A percentile compares a stretch with the other conserved stretches of the same genome.
Evolutionary conservation across 1,140 invertebrate genomes (phyloP).

Genomic region (Archegozetes longisetosus): DNA sequence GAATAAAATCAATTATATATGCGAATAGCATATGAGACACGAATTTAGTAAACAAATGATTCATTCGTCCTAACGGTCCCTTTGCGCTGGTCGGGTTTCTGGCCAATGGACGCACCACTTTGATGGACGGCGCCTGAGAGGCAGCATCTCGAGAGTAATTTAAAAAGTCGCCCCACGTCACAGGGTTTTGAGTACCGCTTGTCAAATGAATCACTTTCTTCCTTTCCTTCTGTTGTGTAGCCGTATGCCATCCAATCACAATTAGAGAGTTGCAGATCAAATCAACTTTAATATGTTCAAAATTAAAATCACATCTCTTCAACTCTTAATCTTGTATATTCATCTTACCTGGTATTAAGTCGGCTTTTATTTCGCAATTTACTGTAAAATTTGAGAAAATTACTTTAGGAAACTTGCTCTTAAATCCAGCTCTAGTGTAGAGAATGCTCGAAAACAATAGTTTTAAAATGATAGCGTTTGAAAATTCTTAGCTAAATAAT

Average conservation of each 20-base stretch:
- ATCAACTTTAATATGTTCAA: conserved; percentile 87
- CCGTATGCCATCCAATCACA: conserved; percentile 53
- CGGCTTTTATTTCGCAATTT: background rate
- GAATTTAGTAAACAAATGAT: conserved; percentile 8
- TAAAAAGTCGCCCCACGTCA: conserved; percentile 7
- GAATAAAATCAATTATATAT: conserved; percentile 12
- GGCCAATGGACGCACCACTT: conserved; percentile 7
- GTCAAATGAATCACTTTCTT: conserved; percentile 72
- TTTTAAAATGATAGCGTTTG: no score
- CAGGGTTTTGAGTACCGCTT: conserved; percentile 62
- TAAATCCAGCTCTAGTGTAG: no score
- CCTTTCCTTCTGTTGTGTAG: conserved; percentile 35
- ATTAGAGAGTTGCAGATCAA: conserved; percentile 70
- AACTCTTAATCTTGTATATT: no score
- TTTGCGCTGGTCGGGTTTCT: background rate
- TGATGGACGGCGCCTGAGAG: background rate
- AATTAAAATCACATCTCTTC: conserved; percentile 44
- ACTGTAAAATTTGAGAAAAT: background rate
- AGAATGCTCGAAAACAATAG: no score
- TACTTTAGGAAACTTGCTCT: no score
- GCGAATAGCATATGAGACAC: conserved; percentile 14
- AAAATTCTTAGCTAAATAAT: no score
- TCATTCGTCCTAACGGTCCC: background rate
- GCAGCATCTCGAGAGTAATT: background rate
- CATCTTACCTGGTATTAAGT: background rate